A percentile compares a stretch with the other conserved stretches of the same genome.
Conservation (phyloP, 2,113 vertebrate species). For the Polypterus senegalus region DNA sequence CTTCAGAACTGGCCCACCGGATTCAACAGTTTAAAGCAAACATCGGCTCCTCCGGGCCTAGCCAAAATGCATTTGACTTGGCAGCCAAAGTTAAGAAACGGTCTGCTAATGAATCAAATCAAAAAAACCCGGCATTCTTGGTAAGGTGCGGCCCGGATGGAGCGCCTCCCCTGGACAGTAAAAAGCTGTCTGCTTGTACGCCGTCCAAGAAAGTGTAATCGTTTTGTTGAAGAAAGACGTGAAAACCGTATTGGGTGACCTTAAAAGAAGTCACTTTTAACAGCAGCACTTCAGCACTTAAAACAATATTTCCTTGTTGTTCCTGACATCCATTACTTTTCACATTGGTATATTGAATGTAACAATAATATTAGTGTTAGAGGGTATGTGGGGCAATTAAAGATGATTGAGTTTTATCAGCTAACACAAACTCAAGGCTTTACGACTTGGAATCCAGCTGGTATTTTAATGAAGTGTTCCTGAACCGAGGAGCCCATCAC, state of each 20-base stretch:
- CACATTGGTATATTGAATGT: slow-evolving; percentile 50
- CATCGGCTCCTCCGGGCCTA: no score
- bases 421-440: slow-evolving; percentile 80
- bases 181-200: background rate
- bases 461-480: slow-evolving; percentile 90
- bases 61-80: no score
- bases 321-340: slow-evolving; percentile 49
- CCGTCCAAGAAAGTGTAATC: background rate
- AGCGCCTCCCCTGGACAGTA: no score
- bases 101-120: no score
- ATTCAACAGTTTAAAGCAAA: no score
- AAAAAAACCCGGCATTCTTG: no score
- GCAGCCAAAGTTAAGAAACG: no score
- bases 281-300: background rate
- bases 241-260: background rate
- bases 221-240: background rate
- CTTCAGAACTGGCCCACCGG: no score
- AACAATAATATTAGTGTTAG: slow-evolving; percentile 84
- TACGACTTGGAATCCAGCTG: slow-evolving; percentile 63
- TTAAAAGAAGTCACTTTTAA: background rate
- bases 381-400: slow-evolving; percentile 57
- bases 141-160: background rate
- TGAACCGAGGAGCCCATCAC: slow-evolving; percentile 50
- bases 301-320: background rate
- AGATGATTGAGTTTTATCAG: slow-evolving; percentile 72